phyloP scores from a whole-genome alignment of 1,140 invertebrate genomes.

The Planococcus citri region DNA sequence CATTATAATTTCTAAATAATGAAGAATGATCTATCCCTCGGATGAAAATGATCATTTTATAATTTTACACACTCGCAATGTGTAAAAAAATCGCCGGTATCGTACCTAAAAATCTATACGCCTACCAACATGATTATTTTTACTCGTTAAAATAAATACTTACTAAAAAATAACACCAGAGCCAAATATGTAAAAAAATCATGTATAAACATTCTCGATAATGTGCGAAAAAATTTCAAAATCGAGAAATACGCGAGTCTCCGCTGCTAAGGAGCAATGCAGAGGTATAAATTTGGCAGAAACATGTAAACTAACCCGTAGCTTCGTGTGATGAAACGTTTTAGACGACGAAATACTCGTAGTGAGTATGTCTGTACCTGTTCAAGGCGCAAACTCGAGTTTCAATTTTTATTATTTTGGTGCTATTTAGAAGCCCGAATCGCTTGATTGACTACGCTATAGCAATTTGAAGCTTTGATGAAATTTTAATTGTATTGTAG shows the following conservation, averaged over 20 bases:
- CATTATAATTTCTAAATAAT: too few relatives aligned
- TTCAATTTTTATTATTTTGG: background rate
- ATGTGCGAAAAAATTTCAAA: background rate
- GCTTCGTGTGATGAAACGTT: background rate
- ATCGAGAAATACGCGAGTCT: background rate
- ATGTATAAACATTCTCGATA: background rate
- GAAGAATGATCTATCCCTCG: too few relatives aligned
- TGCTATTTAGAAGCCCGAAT: background rate
- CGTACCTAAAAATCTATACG: too few relatives aligned
- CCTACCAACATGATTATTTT: too few relatives aligned
- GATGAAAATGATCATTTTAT: too few relatives aligned
- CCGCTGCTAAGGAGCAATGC: background rate
- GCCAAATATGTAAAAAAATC: background rate
- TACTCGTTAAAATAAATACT: too few relatives aligned
- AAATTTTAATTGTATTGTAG: background rate
- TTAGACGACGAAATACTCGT: background rate
- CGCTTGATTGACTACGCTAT: background rate
- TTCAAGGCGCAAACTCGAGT: background rate
- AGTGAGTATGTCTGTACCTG: too few relatives aligned
- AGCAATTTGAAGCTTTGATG: background rate
- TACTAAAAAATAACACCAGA: too few relatives aligned
- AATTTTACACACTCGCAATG: too few relatives aligned
- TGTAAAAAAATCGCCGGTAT: too few relatives aligned
- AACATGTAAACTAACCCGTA: background rate
- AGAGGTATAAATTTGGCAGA: background rate